These are phyloP conservation scores for Aphelocoma californica DNA, from an alignment of 2,797 vertebrate species.

Conservation along the genomic window DNA sequence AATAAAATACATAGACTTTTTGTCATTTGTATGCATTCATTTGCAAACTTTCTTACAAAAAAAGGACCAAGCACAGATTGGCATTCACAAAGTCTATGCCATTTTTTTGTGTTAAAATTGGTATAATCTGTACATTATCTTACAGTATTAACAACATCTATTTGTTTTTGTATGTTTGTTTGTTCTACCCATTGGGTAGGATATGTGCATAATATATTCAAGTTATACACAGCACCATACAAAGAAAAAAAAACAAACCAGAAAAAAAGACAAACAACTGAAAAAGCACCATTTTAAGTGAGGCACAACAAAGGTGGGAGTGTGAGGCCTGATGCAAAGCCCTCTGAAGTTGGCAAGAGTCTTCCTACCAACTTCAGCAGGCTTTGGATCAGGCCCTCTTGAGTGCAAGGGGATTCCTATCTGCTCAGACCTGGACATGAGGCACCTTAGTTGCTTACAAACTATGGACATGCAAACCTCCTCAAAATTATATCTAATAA, in stretches of 20 bases:
- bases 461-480: conserved; percentile 84
- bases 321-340: conserved; percentile 61
- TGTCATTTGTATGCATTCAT: conserved; percentile 83
- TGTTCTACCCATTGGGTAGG: conserved; percentile 98
- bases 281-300: conserved; percentile 96
- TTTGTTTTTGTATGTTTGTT: conserved; percentile 72
- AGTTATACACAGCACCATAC: conserved; percentile 96
- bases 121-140: conserved; percentile 91
- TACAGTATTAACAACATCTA: conserved; percentile 92
- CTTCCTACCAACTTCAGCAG: neutral
- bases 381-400: conserved; percentile 3
- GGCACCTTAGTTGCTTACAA: conserved; percentile 84
- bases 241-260: conserved; percentile 69
- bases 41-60: conserved; percentile 86
- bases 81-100: conserved; percentile 93
- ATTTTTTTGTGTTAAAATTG: conserved; percentile 88
- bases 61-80: conserved; percentile 84
- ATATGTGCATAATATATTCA: conserved; percentile 98
- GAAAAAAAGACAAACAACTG: conserved; percentile 82
- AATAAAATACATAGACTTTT: conserved; percentile 90
- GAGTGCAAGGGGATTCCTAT: conserved; percentile 77
- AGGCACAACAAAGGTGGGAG: conserved; percentile 91
- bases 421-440: conserved; percentile 85
- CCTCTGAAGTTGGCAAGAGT: neutral
- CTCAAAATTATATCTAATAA: conserved; percentile 73